Evolutionary conservation across 2,797 vertebrate genomes (phyloP), one percentile per base, ranked within the genome.

Genomic region (Artibeus lituratus): DNA sequence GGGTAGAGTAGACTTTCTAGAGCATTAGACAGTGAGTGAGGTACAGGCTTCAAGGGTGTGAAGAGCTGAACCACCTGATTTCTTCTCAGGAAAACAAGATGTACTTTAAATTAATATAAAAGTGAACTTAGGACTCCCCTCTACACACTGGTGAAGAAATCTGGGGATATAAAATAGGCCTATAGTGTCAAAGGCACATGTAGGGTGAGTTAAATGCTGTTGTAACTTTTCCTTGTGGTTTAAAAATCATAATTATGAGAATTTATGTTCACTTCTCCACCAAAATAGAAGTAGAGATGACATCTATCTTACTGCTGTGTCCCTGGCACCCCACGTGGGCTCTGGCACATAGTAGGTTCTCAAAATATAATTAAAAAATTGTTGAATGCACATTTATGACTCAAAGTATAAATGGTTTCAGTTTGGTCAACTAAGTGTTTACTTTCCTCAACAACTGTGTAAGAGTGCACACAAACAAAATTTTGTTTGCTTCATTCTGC

Each of bases 21-120:
- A 85, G 4, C 19, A 39, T 94, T 47, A 91, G 77, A 51, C n/a
- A 80, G n/a, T 90, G 51, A 78, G 21, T 80, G 51, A 91, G n/a
- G 35, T 72, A 72, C 80, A 76, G 10, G 10, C 42, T 86, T 96
- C 26, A 8, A 65, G 35, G 12, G 7, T 47, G 3, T 69, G 37
- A 91, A 92, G 39, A 8, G 15, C 16, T 80, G 19, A 93, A 53
- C 53, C 42, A 90, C 18, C 35, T 83, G 87, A 92, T 87, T 85
- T 93, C 39, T 94, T 96, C 81, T 59, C 44, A 59, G 47, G 69
- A 88, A 96, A 90, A 87, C 5, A 91, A 94, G n/a, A 80, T 57
- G 18, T 70, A 77, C 86, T 53, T 78, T 37, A 53, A 73, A 94
- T 93, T 87, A 88, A 95, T 69, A 93, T 29, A 10, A 8, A 91